These are phyloP conservation scores for Theocolax elegans DNA, from an alignment of 1,140 invertebrate genomes.

Conservation along the genomic window DNA sequence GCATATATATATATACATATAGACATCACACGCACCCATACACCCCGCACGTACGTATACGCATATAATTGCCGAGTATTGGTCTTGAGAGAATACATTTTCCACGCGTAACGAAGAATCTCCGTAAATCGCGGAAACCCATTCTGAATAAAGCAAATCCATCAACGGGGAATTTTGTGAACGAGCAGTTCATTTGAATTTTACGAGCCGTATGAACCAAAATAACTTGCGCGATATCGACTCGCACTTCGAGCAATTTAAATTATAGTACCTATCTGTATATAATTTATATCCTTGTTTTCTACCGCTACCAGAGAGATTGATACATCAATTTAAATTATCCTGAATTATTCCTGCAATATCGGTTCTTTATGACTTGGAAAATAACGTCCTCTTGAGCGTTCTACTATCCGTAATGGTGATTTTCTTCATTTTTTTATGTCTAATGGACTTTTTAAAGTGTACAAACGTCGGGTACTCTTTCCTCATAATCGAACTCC, in stretches of 20 bases:
- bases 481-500: too few species aligned
- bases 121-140: conserved; percentile 22
- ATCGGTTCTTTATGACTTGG: conserved; percentile 66
- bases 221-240: conserved; percentile 53
- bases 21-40: too few species aligned
- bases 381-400: conserved; percentile 58
- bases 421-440: not conserved
- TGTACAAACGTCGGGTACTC: too few species aligned
- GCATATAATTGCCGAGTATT: not conserved
- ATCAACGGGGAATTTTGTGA: conserved; percentile 39
- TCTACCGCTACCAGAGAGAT: conserved; percentile 48
- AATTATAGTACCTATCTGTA: conserved; percentile 66
- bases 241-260: conserved; percentile 57
- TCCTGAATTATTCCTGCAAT: conserved; percentile 66
- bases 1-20: too few species aligned
- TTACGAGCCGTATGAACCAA: conserved; percentile 55
- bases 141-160: conserved; percentile 36
- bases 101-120: not conserved
- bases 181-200: conserved; percentile 61
- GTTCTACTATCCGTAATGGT: conserved; percentile 17
- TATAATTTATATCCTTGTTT: conserved; percentile 67
- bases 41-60: too few species aligned
- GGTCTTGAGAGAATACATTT: not conserved
- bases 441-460: conserved; percentile 33
- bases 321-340: conserved; percentile 68